These are phyloP conservation scores for Macaria liturata DNA, from an alignment of 2,888 invertebrate genomes.

Conservation along the genomic window DNA sequence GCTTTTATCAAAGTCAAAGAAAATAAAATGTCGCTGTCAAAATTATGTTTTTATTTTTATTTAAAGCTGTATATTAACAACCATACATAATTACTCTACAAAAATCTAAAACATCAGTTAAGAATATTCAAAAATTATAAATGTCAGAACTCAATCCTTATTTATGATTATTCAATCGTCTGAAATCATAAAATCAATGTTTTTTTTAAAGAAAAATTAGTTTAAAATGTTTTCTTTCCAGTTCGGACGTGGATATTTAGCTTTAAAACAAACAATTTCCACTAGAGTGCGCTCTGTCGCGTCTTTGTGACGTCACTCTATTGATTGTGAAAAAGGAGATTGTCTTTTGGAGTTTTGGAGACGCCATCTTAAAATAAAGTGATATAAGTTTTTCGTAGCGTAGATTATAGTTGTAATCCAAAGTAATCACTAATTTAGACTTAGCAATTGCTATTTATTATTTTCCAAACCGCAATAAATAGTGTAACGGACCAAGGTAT, in stretches of 20 bases:
- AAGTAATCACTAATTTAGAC: constrained; percentile 75
- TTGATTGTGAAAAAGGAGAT: constrained; percentile 77
- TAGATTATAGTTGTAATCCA: constrained; percentile 78
- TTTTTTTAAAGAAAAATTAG: no score
- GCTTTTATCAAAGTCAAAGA: no score
- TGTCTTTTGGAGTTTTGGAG: constrained; percentile 80
- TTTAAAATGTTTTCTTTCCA: no score
- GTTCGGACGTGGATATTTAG: constrained; percentile 1
- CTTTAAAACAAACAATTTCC: constrained; percentile 32
- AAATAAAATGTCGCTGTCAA: no score
- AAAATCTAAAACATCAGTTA: no score
- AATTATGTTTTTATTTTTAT: no score
- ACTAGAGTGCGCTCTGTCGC: constrained; percentile 63
- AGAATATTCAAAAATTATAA: no score
- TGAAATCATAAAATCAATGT: no score
- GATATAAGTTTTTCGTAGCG: constrained; percentile 85
- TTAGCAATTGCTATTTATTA: constrained; percentile 69
- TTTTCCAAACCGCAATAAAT: constrained; percentile 79
- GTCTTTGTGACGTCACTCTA: constrained; percentile 82
- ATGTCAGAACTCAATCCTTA: no score
- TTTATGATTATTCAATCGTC: no score
- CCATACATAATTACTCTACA: no score
- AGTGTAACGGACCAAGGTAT: constrained; percentile 93
- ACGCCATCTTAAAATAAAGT: constrained; percentile 84
- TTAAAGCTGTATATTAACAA: no score